Percentiles rank a stretch among this genome's conserved stretches.
phyloP scores from a whole-genome alignment of 2,888 invertebrate species.

The Hartigia nigra region DNA sequence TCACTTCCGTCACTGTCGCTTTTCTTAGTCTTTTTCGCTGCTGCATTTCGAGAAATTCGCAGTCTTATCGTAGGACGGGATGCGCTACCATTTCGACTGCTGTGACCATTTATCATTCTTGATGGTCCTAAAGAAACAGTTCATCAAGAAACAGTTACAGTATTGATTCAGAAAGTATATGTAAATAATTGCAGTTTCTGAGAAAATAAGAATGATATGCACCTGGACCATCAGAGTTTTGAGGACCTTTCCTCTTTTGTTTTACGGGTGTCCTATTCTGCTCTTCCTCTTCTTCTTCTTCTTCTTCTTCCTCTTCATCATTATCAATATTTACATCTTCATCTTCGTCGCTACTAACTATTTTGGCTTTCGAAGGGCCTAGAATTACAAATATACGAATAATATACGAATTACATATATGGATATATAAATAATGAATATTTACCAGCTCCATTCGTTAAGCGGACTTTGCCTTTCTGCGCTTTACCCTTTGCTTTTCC shows the following conservation, averaged over 20 bases:
- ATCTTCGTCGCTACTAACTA: constrained; percentile 35
- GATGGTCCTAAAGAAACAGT: constrained; percentile 56
- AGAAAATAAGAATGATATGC: not conserved
- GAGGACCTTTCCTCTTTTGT: constrained; percentile 23
- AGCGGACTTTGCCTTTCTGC: constrained; percentile 40
- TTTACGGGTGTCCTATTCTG: constrained; percentile 28
- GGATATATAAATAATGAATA: constrained; percentile 10
- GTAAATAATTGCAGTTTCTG: not conserved
- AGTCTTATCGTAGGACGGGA: constrained; percentile 47
- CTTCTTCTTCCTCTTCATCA: constrained; percentile 21
- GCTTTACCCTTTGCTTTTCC: constrained; percentile 37
- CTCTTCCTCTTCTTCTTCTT: constrained; percentile 28
- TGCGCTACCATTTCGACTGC: constrained; percentile 41
- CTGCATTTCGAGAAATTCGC: constrained; percentile 38
- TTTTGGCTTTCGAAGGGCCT: constrained; percentile 50
- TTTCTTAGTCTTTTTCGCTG: constrained; percentile 34
- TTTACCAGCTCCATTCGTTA: constrained; percentile 59
- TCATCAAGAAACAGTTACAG: not conserved
- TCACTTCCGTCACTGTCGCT: constrained; percentile 54
- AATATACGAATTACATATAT: not conserved
- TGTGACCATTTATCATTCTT: constrained; percentile 56
- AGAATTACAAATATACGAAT: not conserved
- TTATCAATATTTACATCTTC: constrained; percentile 38
- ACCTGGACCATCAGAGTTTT: constrained; percentile 46
- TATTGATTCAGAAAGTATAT: not conserved